These are phyloP conservation scores for Crotalus tigris DNA, from an alignment of 2,113 vertebrate species.

Conservation along the genomic window DNA sequence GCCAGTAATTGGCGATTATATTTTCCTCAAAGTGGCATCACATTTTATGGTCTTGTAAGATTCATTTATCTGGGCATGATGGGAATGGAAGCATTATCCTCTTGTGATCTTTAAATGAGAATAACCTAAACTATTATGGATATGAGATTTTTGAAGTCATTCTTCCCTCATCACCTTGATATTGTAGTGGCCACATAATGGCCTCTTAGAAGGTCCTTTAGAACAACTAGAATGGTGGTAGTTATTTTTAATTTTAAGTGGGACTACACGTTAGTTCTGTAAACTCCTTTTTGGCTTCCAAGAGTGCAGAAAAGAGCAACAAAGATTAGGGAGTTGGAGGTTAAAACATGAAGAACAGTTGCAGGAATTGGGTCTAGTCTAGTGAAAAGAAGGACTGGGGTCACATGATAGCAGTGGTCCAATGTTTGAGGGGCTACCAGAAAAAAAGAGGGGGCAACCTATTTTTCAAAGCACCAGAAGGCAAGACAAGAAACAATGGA, in stretches of 20 bases:
- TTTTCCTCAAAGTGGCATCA: neutral
- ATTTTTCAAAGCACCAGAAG: neutral
- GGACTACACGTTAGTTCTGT: neutral
- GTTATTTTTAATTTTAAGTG: neutral
- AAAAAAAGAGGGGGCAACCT: neutral
- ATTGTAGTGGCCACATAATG: constrained; percentile 49
- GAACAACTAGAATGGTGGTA: neutral
- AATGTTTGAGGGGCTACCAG: neutral
- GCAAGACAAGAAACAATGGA: no score
- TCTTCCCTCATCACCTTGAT: constrained; percentile 45
- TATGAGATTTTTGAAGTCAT: constrained; percentile 38
- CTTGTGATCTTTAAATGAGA: constrained; percentile 10
- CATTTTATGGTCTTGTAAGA: neutral
- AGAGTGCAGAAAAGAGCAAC: no score
- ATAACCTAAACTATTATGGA: constrained; percentile 37
- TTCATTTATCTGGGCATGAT: constrained; percentile 35
- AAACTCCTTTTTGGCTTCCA: neutral
- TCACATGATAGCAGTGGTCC: neutral
- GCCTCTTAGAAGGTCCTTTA: constrained; percentile 21
- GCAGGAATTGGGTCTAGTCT: neutral
- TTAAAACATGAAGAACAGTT: no score
- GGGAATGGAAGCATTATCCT: neutral
- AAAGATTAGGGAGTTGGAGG: no score
- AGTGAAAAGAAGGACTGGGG: neutral
- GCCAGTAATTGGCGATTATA: neutral